Base-by-base conservation (phyloP, 1,140 invertebrate species). In the Pemphigus obesinymphae region DNA sequence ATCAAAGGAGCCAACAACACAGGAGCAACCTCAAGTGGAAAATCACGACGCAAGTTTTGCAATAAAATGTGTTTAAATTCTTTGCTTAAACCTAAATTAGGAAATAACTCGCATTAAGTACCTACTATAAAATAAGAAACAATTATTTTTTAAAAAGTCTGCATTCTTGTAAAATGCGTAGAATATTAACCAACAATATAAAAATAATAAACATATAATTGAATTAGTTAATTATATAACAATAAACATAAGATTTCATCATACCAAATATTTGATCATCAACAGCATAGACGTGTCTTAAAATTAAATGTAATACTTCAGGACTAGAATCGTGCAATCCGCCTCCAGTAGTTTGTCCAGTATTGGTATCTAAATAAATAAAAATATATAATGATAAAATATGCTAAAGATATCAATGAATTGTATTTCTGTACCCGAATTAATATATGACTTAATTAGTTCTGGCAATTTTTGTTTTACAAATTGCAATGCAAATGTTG, bases 311-410 rank as follows among this genome's bases (percentile, higher is more conserved):
- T 85, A 97, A 89, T 83, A 96, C 90, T 89, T 97, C 94, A 84
- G 94, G 93, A 82, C 93, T 93, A 84, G 93, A 93, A 88, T 97
- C 95, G 89, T 95, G 93, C 84, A 97, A 89, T 82, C 94, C 94
- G 85, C 92, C 93, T 87, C 94, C 93, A 85, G 92, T 91, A 85
- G 72, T 17, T 82, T 80, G 76, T 15, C 63, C 55, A n/a, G 76
- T 63, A 31, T 43, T 80, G 17, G 23, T 40, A 29, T 80, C 76
- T 80, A 45, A 63, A 13, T 26, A 63, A 63, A 26, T 78, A 55
- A 58, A 76, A 70, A 17, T 43, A 23, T n/a, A n/a, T 68, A 40
- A 26, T 55, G 7, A 17, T 3, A 1, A 26, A 26, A 5, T n/a
- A n/a, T n/a, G n/a, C n/a, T 40, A 58, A 40, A 78, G 4, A 37